phyloP scores from a whole-genome alignment of 2,888 invertebrate species.

The Ctenicera cuprea region DNA sequence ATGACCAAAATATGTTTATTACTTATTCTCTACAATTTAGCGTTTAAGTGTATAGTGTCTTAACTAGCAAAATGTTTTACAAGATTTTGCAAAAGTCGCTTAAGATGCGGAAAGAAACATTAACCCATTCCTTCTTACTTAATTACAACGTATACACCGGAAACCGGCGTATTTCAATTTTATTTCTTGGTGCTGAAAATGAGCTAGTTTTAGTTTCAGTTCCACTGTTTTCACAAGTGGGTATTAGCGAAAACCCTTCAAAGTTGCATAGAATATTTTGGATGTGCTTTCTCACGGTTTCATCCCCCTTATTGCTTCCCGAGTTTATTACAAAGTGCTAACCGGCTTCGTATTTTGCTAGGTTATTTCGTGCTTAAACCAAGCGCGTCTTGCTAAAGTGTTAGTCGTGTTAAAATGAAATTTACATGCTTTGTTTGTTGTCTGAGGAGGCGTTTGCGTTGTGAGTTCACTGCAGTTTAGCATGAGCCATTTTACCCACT shows the following conservation, averaged over 20 bases:
- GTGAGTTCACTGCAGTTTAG: conserved; percentile 15
- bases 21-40: too few relatives aligned
- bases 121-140: too few relatives aligned
- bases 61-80: too few relatives aligned
- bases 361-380: conserved; percentile 34
- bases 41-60: too few relatives aligned
- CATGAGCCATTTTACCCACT: neutral
- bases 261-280: conserved; percentile 4
- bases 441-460: conserved; percentile 25
- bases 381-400: conserved; percentile 14
- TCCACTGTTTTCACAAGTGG: too few relatives aligned
- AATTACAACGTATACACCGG: too few relatives aligned
- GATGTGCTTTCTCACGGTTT: conserved; percentile 9
- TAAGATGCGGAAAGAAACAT: too few relatives aligned
- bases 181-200: too few relatives aligned
- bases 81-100: too few relatives aligned
- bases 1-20: too few relatives aligned
- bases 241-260: neutral
- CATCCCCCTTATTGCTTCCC: conserved; percentile 26
- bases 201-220: too few relatives aligned
- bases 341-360: conserved; percentile 25
- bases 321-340: conserved; percentile 38
- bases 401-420: conserved; percentile 37
- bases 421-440: conserved; percentile 45
- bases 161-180: too few relatives aligned